Percentiles rank a stretch among this genome's conserved stretches.
phyloP scores from a whole-genome alignment of 2,113 vertebrate genomes.

The Mixornis gularis region DNA sequence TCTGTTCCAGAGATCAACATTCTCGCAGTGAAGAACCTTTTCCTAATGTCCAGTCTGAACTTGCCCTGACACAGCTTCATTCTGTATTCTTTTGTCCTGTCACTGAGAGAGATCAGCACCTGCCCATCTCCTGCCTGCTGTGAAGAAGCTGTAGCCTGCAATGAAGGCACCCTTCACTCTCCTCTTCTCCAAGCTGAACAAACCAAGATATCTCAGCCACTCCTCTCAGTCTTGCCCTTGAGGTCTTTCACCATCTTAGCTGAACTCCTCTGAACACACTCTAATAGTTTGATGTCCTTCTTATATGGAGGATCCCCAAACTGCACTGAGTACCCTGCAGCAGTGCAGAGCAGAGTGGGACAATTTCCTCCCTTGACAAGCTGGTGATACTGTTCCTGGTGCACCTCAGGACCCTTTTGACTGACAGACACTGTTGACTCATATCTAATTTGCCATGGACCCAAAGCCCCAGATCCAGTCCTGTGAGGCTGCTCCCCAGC shows the following conservation, averaged over 20 bases:
- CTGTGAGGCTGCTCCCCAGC: background rate
- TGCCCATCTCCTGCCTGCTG: background rate
- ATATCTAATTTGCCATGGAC: background rate
- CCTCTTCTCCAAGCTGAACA: background rate
- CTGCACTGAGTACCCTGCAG: background rate
- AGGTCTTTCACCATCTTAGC: background rate
- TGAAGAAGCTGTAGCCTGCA: background rate
- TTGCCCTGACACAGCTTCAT: background rate
- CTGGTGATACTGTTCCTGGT: background rate
- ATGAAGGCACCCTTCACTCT: background rate
- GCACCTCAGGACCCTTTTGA: background rate
- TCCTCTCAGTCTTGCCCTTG: background rate
- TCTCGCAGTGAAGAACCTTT: background rate
- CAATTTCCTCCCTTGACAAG: background rate
- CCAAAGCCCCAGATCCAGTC: background rate
- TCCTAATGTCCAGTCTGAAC: background rate
- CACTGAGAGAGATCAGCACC: background rate
- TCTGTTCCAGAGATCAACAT: background rate
- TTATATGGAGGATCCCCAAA: background rate
- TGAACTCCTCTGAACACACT: background rate
- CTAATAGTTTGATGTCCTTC: background rate
- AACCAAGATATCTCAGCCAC: background rate
- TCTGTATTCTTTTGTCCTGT: background rate
- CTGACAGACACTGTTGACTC: background rate
- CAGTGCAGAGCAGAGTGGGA: background rate